Evolutionary conservation across 2,113 vertebrate species (phyloP), one percentile per base, ranked within the genome.

Genomic region (Rattus norvegicus): DNA sequence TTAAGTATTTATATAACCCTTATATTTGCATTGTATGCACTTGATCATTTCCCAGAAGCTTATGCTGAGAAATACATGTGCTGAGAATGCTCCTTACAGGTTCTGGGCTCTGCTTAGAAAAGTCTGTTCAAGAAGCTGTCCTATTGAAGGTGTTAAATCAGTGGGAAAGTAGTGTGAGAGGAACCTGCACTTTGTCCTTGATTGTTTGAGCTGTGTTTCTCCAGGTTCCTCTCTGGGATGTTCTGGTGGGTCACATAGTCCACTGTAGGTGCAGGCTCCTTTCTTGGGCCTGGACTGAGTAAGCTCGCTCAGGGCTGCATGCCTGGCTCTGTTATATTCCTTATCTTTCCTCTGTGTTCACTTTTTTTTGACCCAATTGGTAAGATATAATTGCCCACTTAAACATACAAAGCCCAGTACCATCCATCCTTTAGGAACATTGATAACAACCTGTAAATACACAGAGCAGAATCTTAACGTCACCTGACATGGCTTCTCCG

Each of bases 1-100:
- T 95, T 96, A 97, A 97, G 88, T 97, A 97, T 97, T 97, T 97
- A 95, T 97, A 96, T 92, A 98, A 96, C 95, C 89, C 91, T 97
- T 95, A 93, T 97, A 94, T 97, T 95, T 97, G 67, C 91, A 95
- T 84, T 88, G 83, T 94, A 94, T 87, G 89, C 33, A 93, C 95
- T 95, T 95, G 61, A 96, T 97, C 94, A 97, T 93, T 96, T 97
- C 86, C 43, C 87, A 95, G 93, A 95, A 84, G 69, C 92, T 97
- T 93, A 96, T 92, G 85, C 88, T 67, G 70, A 92, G 95, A 93
- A 96, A 92, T 96, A 95, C 79, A 84, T 95, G 73, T 67, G 54
- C 94, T 93, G 61, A 79, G 77, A 92, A 92, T 75, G 1, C 85
- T 96, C 11, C 61, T 92, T 89, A 54, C 63, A 87, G 19, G 49